A percentile compares a stretch with the other conserved stretches of the same genome.
phyloP scores from a whole-genome alignment of 2,888 invertebrate species.

The Orchesella flavescens region DNA sequence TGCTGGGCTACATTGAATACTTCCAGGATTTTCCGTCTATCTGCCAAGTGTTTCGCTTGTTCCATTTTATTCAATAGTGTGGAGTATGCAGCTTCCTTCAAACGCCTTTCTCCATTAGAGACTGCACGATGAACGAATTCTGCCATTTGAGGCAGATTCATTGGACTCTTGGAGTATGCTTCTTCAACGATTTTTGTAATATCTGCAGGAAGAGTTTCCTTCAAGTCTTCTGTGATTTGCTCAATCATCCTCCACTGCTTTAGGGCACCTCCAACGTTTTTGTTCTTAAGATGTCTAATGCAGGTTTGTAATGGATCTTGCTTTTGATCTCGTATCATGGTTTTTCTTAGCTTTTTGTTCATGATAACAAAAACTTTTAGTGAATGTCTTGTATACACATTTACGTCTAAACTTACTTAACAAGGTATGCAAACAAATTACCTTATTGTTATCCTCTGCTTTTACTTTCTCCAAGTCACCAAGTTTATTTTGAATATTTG shows the following conservation, averaged over 20 bases:
- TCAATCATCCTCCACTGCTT: slow-evolving; percentile 65
- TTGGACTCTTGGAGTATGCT: slow-evolving; percentile 46
- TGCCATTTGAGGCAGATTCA: slow-evolving; percentile 32
- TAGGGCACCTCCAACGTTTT: slow-evolving; percentile 62
- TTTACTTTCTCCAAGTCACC: slow-evolving; percentile 58
- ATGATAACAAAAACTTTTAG: not conserved
- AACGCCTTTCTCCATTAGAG: slow-evolving; percentile 52
- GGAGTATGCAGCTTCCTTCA: slow-evolving; percentile 62
- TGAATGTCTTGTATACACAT: too few species aligned
- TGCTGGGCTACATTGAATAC: slow-evolving; percentile 62
- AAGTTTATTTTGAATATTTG: slow-evolving; percentile 48
- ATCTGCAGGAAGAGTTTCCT: slow-evolving; percentile 61
- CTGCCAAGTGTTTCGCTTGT: slow-evolving; percentile 46
- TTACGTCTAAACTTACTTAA: too few species aligned
- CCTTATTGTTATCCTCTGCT: slow-evolving; percentile 63
- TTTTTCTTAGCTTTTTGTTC: slow-evolving; percentile 49
- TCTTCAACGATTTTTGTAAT: slow-evolving; percentile 65
- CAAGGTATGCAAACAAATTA: too few species aligned
- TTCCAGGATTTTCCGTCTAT: slow-evolving; percentile 56
- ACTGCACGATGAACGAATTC: slow-evolving; percentile 66
- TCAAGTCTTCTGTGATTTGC: slow-evolving; percentile 64
- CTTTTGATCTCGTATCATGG: slow-evolving; percentile 63
- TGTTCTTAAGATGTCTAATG: slow-evolving; percentile 54
- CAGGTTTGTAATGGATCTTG: slow-evolving; percentile 56
- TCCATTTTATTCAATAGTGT: slow-evolving; percentile 60